phyloP scores from a whole-genome alignment of 2,797 vertebrate species.

The Clarias pachynema region DNA sequence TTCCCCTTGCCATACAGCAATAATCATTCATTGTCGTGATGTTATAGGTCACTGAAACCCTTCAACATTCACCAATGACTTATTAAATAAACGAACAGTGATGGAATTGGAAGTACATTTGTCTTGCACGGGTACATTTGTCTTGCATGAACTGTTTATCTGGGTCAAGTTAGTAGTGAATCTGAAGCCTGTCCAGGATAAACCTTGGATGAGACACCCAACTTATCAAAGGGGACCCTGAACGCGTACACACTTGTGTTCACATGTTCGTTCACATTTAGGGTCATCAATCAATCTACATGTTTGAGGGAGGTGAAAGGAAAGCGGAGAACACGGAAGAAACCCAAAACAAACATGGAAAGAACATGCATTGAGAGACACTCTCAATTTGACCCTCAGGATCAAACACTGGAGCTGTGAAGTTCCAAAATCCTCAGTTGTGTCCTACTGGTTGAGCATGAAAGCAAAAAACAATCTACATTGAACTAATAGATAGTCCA shows the following conservation, averaged over 20 bases:
- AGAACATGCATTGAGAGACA: not conserved
- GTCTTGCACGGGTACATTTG: not conserved
- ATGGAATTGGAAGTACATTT: not conserved
- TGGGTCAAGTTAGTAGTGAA: not conserved
- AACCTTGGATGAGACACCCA: not conserved
- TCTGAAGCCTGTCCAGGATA: not conserved
- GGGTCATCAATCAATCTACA: not conserved
- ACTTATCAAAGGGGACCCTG: not conserved
- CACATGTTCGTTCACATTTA: not conserved
- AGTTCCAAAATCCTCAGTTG: not conserved
- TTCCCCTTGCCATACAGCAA: no score
- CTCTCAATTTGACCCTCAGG: no score
- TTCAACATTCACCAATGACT: no score
- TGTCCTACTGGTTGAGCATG: not conserved
- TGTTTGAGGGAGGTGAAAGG: not conserved
- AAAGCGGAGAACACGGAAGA: not conserved
- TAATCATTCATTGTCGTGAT: no score
- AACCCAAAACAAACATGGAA: not conserved
- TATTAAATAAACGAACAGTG: not conserved
- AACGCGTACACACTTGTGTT: not conserved
- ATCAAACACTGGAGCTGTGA: not conserved
- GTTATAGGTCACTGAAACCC: no score
- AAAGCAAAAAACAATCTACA: not conserved
- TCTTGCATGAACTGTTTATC: not conserved
- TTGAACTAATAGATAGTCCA: not conserved